Percentiles rank a stretch among this genome's conserved stretches.
phyloP scores from a whole-genome alignment of 2,113 vertebrate genomes.

The Lonchura striata region DNA sequence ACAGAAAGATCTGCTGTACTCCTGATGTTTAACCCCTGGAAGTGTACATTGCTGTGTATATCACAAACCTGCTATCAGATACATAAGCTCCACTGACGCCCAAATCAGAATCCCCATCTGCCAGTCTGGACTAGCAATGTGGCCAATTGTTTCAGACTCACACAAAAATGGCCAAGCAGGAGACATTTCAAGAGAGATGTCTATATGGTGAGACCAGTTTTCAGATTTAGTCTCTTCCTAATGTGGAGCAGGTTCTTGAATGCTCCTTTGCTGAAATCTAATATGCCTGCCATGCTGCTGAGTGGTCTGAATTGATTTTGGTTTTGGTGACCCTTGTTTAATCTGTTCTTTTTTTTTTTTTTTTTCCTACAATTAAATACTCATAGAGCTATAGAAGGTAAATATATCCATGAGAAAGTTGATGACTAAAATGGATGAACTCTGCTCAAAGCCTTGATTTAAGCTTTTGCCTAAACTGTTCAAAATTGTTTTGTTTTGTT shows the following conservation, averaged over 20 bases:
- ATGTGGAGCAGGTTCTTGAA: neutral
- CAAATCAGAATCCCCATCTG: neutral
- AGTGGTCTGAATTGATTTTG: neutral
- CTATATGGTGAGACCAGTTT: neutral
- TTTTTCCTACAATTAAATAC: neutral
- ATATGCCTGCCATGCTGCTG: neutral
- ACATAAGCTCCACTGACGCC: neutral
- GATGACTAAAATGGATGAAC: neutral
- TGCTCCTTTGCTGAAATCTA: neutral
- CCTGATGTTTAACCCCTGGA: neutral
- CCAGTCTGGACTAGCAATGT: neutral
- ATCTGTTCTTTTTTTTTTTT: neutral
- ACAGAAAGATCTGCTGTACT: neutral
- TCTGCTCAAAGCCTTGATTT: neutral
- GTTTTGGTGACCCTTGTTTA: neutral
- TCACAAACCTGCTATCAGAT: neutral
- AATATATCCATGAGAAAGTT: neutral
- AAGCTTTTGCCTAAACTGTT: neutral
- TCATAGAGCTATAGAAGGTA: neutral
- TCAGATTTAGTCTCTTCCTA: neutral
- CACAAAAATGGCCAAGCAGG: neutral
- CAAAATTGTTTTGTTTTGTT: neutral
- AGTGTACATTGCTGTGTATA: accelerated
- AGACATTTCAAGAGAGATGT: neutral
- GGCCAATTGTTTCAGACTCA: neutral